phyloP scores from a whole-genome alignment of 2,888 invertebrate species.

The Drosophila acutilabella region DNA sequence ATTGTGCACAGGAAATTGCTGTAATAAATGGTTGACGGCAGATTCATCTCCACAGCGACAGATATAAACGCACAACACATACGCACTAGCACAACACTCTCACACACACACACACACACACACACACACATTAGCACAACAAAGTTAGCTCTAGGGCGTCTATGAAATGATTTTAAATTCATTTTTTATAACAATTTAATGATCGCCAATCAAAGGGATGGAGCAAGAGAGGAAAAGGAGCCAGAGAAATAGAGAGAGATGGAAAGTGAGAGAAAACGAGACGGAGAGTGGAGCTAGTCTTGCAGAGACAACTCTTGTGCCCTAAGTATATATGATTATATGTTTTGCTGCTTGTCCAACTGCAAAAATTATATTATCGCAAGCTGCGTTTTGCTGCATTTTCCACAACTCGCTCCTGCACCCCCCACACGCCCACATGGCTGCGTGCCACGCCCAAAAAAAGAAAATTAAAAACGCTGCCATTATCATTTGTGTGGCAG shows the following conservation, averaged over 20 bases:
- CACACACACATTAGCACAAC: constrained; percentile 11
- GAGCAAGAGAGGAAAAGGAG: not conserved
- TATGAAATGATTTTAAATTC: constrained; percentile 67
- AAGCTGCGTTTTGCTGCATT: constrained; percentile 34
- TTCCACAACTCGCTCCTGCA: constrained; percentile 4
- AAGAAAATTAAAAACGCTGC: constrained; percentile 29
- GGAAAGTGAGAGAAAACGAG: not conserved
- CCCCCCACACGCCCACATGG: not conserved
- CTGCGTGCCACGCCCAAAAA: constrained; percentile 56
- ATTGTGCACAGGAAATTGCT: constrained; percentile 79
- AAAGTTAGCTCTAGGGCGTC: constrained; percentile 42
- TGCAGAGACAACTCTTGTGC: constrained; percentile 41
- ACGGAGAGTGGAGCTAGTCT: not conserved
- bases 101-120: constrained; percentile 5
- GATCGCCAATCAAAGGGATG: constrained; percentile 32
- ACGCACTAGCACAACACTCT: not conserved
- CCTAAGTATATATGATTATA: constrained; percentile 49
- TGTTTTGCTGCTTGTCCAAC: constrained; percentile 21
- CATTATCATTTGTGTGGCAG: constrained; percentile 43
- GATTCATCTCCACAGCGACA: constrained; percentile 33
- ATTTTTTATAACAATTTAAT: constrained; percentile 66
- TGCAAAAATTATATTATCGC: constrained; percentile 30
- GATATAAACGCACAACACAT: constrained; percentile 1
- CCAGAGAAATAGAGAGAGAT: not conserved
- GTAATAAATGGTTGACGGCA: constrained; percentile 69